Conservation (phyloP, 2,888 invertebrate species). For the Zaprionus bogoriensis region DNA sequence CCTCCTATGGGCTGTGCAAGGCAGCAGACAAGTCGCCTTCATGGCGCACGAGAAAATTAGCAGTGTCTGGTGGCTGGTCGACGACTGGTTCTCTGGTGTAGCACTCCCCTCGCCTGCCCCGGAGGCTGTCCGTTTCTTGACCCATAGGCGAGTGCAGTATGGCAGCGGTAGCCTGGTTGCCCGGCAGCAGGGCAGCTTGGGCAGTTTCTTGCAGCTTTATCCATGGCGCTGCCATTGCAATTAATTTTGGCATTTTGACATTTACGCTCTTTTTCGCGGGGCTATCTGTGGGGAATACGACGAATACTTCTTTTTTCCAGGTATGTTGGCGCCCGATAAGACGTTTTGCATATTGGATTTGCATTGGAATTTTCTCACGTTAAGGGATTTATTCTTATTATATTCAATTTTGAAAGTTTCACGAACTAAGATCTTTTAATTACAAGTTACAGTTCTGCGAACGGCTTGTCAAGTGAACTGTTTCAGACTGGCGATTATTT, state of each 20-base stretch:
- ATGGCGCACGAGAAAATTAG: conserved; percentile 62
- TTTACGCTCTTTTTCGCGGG: conserved; percentile 68
- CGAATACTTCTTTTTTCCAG: conserved; percentile 66
- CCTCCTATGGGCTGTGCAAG: conserved; percentile 21
- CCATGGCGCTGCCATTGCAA: conserved; percentile 74
- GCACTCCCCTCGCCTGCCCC: neutral
- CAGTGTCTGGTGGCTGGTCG: conserved; percentile 40
- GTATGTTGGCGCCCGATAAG: conserved; percentile 67
- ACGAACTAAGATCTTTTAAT: conserved; percentile 61
- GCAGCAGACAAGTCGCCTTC: conserved; percentile 25
- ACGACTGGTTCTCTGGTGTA: conserved; percentile 36
- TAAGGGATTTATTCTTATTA: conserved; percentile 44
- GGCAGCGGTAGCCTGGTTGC: conserved; percentile 37
- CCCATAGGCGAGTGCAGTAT: conserved; percentile 52
- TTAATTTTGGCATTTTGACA: conserved; percentile 79
- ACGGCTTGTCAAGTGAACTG: no score
- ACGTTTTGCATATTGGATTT: conserved; percentile 67
- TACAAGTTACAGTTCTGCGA: conserved; percentile 47
- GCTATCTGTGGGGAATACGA: conserved; percentile 46
- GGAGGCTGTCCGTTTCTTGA: conserved; percentile 44
- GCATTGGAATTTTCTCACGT: conserved; percentile 72
- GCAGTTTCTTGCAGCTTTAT: conserved; percentile 43
- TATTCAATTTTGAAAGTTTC: conserved; percentile 12
- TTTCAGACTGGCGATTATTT: no score
- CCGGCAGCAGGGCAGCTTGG: conserved; percentile 2